phyloP scores from a whole-genome alignment of 2,888 invertebrate species.

The Atethmia centrago region DNA sequence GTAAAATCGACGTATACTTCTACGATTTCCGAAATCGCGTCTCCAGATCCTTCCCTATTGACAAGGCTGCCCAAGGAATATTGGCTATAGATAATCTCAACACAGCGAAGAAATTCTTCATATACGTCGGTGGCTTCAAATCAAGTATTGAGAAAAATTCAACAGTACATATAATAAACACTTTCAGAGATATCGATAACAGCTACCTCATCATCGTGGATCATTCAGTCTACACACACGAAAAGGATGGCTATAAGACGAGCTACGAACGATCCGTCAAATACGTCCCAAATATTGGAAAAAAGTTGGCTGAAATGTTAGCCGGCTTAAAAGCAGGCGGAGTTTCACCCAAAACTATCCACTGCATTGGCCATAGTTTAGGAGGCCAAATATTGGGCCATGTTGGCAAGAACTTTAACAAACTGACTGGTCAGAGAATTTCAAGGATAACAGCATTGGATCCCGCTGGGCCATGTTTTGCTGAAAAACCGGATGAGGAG shows the following conservation, averaged over 20 bases:
- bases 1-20: slow-evolving; percentile 30
- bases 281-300: slow-evolving; percentile 83
- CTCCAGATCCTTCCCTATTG: neutral
- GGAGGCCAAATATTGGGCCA: slow-evolving; percentile 84
- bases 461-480: slow-evolving; percentile 86
- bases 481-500: slow-evolving; percentile 77
- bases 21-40: slow-evolving; percentile 15
- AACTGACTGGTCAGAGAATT: slow-evolving; percentile 76
- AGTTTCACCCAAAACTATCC: slow-evolving; percentile 78
- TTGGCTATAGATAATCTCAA: slow-evolving; percentile 12
- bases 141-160: slow-evolving; percentile 77
- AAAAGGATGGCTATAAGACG: slow-evolving; percentile 75
- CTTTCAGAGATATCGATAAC: slow-evolving; percentile 78
- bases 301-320: slow-evolving; percentile 79
- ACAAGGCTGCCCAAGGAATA: slow-evolving; percentile 22
- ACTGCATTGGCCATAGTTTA: slow-evolving; percentile 84
- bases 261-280: slow-evolving; percentile 83
- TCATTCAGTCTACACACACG: slow-evolving; percentile 83
- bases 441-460: slow-evolving; percentile 83
- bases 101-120: slow-evolving; percentile 20
- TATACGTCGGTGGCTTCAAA: slow-evolving; percentile 39
- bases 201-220: slow-evolving; percentile 85
- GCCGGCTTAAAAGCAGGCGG: slow-evolving; percentile 73
- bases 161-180: slow-evolving; percentile 77
- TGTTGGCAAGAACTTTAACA: slow-evolving; percentile 77